Percentiles rank a stretch among this genome's conserved stretches.
phyloP scores from a whole-genome alignment of 2,888 invertebrate species.

The Apocheima hispidaria region DNA sequence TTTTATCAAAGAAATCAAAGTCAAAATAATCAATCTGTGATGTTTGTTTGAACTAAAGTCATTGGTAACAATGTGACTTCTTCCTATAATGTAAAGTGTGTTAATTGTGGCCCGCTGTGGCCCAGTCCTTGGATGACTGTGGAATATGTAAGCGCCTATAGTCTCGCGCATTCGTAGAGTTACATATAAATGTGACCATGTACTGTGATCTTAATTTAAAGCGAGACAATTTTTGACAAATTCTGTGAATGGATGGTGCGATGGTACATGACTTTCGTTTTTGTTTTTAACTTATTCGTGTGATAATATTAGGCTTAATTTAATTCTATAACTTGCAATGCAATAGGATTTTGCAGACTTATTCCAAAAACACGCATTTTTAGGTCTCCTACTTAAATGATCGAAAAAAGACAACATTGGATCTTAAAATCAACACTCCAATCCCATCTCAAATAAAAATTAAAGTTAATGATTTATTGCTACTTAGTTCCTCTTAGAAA shows the following conservation, averaged over 20 bases:
- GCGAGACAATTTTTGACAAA: conserved; percentile 79
- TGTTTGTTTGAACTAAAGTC: conserved; percentile 60
- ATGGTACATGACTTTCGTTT: conserved; percentile 71
- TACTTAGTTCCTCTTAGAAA: conserved; percentile 84
- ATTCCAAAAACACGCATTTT: conserved; percentile 80
- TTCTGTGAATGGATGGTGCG: conserved; percentile 76
- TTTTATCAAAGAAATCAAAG: conserved; percentile 45
- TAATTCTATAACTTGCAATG: conserved; percentile 71
- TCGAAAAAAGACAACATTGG: conserved; percentile 52
- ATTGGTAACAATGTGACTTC: conserved; percentile 64
- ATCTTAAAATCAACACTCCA: conserved; percentile 49
- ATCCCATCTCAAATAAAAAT: conserved; percentile 53
- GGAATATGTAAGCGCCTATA: conserved; percentile 80
- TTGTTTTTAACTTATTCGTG: conserved; percentile 81
- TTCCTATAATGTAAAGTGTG: conserved; percentile 62
- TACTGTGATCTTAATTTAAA: conserved; percentile 86
- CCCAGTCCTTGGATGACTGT: conserved; percentile 80
- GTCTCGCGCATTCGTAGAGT: conserved; percentile 79
- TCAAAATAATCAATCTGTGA: conserved; percentile 38
- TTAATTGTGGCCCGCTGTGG: conserved; percentile 63
- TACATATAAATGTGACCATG: conserved; percentile 82
- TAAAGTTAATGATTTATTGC: conserved; percentile 60
- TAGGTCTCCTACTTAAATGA: conserved; percentile 61
- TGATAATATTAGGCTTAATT: conserved; percentile 81
- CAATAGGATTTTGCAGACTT: conserved; percentile 74